phyloP scores from a whole-genome alignment of 1,140 invertebrate species.

The Adoxophyes honmai region DNA sequence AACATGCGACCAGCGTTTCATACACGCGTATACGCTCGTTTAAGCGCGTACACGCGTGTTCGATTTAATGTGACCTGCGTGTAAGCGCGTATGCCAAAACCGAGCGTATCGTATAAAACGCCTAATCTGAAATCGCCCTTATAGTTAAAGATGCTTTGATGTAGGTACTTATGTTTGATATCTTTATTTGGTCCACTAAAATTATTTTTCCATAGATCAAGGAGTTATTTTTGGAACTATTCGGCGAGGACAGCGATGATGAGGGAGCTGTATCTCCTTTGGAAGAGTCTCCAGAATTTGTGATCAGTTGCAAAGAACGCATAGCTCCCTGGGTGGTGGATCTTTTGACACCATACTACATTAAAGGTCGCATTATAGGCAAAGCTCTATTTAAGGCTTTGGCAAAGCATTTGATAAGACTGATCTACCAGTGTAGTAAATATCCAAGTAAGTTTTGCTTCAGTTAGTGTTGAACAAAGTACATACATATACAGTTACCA shows the following conservation, averaged over 20 bases:
- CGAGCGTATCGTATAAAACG: too few relatives aligned
- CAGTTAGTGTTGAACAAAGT: not conserved
- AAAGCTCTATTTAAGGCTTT: slow-evolving; percentile 58
- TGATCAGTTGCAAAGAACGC: slow-evolving; percentile 66
- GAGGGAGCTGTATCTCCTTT: slow-evolving; percentile 65
- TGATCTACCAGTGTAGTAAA: slow-evolving; percentile 68
- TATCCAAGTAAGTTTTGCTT: slow-evolving; percentile 59
- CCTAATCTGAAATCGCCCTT: too few relatives aligned
- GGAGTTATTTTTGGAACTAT: slow-evolving; percentile 50
- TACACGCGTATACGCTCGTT: too few relatives aligned
- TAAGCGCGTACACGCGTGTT: too few relatives aligned
- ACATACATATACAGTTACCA: too few relatives aligned
- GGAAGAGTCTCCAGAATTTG: slow-evolving; percentile 58
- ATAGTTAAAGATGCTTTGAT: too few relatives aligned
- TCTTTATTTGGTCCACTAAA: too few relatives aligned
- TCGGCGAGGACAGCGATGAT: slow-evolving; percentile 69
- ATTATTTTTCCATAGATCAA: slow-evolving; percentile 56
- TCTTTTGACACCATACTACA: slow-evolving; percentile 60
- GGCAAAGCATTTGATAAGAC: slow-evolving; percentile 61
- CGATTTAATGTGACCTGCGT: too few relatives aligned
- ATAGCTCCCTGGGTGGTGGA: slow-evolving; percentile 66
- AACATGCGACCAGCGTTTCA: too few relatives aligned
- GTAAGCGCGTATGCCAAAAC: too few relatives aligned
- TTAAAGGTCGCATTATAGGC: slow-evolving; percentile 58
- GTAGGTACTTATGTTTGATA: too few relatives aligned